Base-by-base conservation (phyloP, 1,140 invertebrate genomes). In the Cydia pomonella region DNA sequence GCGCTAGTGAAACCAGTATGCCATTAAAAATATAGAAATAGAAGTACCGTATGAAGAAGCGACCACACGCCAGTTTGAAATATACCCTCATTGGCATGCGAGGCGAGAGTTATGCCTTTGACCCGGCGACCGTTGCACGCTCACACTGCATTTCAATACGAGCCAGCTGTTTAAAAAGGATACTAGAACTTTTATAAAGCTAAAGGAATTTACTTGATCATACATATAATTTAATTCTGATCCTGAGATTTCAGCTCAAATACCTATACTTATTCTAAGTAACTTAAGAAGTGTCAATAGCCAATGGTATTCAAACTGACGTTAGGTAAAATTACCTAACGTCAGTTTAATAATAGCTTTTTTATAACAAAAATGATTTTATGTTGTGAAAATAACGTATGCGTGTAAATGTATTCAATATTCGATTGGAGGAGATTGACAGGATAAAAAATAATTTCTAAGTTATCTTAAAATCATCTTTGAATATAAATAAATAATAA, bases 21-120 rank as follows among this genome's bases (percentile, higher is more conserved):
- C 53, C 21, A 23, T 59, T 59, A 59, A 59, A 59, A 59, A 23
- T 59, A 59, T 59, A 59, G 53, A 59, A 59, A 59, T 64, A 33
- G 25, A 64, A 64, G 63, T 64, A 64, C 63, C 63, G 63, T 64
- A 64, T 64, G 27, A 64, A 64, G 63, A 64, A 64, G 63, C 62
- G 21, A 63, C 63, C 25, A 50, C 47, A 50, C 47, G 47, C 18
- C 53, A 33, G 25, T 64, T 64, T 64, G 63, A 64, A 64, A 64
- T 64, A 64, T 33, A 33, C 63, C 63, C 63, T 64, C 63, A 64
- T 64, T 64, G 23, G 63, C 63, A 64, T 64, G 63, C 63, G 63
- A 33, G 63, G 12, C 63, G 63, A 64, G 63, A 64, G 63, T 64
- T 64, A 64, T 64, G 63, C 63, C 27, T 33, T 21, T 64, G 63